Evolutionary conservation across 1,140 invertebrate genomes (phyloP), one percentile per base, ranked within the genome.

Genomic region (Mizuhopecten yessoensis): DNA sequence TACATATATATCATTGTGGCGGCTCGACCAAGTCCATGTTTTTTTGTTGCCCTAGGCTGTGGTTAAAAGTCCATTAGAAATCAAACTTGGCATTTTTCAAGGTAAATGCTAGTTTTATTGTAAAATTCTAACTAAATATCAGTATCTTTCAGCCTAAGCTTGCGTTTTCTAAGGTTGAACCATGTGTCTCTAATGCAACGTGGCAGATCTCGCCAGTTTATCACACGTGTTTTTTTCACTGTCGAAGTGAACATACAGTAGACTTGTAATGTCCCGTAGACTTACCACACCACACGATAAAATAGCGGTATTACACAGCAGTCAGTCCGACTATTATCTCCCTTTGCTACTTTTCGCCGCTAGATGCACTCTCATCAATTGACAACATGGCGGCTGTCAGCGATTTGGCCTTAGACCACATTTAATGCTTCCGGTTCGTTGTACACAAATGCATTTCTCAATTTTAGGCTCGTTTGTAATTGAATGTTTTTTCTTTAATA

Each of bases 51-150:
- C n/a, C 57, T 75, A 75, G n/a, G 23, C 57, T 75, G 57, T 75
- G 57, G 57, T 75, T 75, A 75, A 75, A 75, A 75, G 17, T 75
- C 57, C 57, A 75, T 75, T n/a, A 75, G 57, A 75, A 75, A 75
- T 75, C 15, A 29, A 75, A 29, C n/a, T 29, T 75, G 57, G n/a
- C 57, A 75, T 23, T n/a, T 29, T 29, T 17, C 57, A 75, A 75
- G 57, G 57, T 75, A 29, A 75, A 75, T 75, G 57, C n/a, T 75
- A 75, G 23, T 29, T 75, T 75, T 13, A 75, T 75, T 75, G 57
- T 75, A 75, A 75, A 75, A 29, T 75, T 75, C 57, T 75, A 75
- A n/a, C 23, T 75, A 17, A 75, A 75, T 75, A 75, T 75, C 57
- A 29, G 23, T 29, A 75, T 75, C n/a, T 75, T 29, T 75, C 57